Base-by-base conservation (phyloP, 2,113 vertebrate genomes). In the Puma concolor region DNA sequence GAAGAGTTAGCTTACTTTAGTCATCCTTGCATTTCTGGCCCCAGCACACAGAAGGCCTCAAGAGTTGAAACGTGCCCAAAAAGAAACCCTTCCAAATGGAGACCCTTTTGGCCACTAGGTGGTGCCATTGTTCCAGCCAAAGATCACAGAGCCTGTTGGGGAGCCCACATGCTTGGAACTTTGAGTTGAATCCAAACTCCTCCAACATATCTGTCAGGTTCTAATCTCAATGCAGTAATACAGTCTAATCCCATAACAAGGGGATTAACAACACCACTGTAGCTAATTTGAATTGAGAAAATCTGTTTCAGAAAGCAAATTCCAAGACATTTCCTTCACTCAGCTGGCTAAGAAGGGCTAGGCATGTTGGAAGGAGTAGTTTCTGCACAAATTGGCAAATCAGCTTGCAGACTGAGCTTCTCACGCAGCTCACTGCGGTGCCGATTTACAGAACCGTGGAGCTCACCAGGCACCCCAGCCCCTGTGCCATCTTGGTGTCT, bases 21-120 rank as follows among this genome's bases (percentile, higher is more conserved):
- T 69, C 14, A 74, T 25, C 38, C 4, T n/a, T 36, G 29, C 19
- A 27, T 81, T 27, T 29, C 41, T 23, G 33, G 36, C 31, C 69
- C 29, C 27, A 54, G 60, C 11, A 31, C 44, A 1, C 0, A 6
- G 5, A n/a, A 14, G 48, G 38, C 41, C 77, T 76, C 11, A 4
- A 19, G 54, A 92, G 19, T 31, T 79, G 60, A 50, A 84, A 57
- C 21, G n/a, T 33, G 50, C 16, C 60, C 27, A 9, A 14, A 60
- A 23, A 66, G 71, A 94, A 81, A 89, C 25, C 29, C 15, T 96
- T 80, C 44, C 54, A 44, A 57, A 14, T 2, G 87, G 79, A 90
- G 38, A 81, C 0, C 52, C 23, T 91, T 85, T 1, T 88, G 97
- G 85, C 98, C 98, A 98, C 91, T 83, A 97, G 98, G 98, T 98